Percentiles rank a stretch among this genome's conserved stretches.
Conservation (phyloP, 2,113 vertebrate species). For the Meriones unguiculatus region DNA sequence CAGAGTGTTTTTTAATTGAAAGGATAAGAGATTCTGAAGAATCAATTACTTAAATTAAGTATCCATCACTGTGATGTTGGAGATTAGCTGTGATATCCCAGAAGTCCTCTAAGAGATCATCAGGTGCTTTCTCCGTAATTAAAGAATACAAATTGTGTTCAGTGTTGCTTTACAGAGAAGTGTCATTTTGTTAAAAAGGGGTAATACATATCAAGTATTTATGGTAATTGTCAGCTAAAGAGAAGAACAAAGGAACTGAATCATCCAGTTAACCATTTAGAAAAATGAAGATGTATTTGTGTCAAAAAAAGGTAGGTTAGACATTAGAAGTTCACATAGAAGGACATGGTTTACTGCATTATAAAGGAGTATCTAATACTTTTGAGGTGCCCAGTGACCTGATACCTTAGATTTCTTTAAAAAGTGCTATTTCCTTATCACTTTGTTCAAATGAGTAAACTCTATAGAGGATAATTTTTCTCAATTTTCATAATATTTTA, state of each 20-base stretch:
- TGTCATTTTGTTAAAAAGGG: conserved; percentile 68
- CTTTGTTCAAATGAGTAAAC: conserved; percentile 29
- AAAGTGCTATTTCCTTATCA: conserved; percentile 20
- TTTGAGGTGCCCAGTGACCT: background rate
- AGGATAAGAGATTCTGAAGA: background rate
- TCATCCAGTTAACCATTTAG: conserved; percentile 62
- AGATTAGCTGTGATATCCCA: conserved; percentile 24
- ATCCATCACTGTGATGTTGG: conserved; percentile 5
- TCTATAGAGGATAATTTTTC: background rate
- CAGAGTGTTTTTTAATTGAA: background rate
- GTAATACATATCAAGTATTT: conserved; percentile 57
- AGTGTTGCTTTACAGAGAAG: conserved; percentile 62
- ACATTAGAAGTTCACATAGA: conserved; percentile 22
- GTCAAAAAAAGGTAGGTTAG: conserved; percentile 37
- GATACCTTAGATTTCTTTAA: background rate
- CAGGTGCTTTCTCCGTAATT: conserved; percentile 57
- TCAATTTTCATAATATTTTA: conserved; percentile 24
- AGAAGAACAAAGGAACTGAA: conserved; percentile 69
- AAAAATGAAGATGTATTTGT: conserved; percentile 60
- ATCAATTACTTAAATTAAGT: background rate
- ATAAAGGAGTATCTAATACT: conserved; percentile 53
- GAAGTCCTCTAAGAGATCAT: conserved; percentile 14
- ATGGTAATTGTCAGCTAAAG: conserved; percentile 67
- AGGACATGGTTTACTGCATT: background rate
- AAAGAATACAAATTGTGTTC: conserved; percentile 71